Evolutionary conservation across 2,888 invertebrate genomes (phyloP), one percentile per base, ranked within the genome.

Genomic region (Lycophotia porphyrea): DNA sequence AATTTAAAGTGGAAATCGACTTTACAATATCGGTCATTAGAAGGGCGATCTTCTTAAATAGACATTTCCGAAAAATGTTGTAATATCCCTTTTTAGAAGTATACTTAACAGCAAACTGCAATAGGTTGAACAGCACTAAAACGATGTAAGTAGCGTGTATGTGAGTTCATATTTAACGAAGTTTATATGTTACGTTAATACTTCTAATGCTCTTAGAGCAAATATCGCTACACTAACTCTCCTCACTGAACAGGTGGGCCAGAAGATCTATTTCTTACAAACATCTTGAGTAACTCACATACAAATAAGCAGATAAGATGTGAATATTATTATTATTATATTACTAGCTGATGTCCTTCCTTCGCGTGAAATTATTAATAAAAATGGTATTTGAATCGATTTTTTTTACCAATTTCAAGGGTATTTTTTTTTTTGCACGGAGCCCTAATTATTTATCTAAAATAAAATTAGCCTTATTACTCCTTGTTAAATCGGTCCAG

Each of bases 141-240:
- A 24, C 34, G 42, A 24, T 66, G 75, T 85, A 82, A 71, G 86
- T 44, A 71, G 70, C 61, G n/a, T 69, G 60, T 68, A 39, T 39
- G 60, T 65, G 47, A 55, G 71, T 85, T 82, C 69, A 85, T 72
- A 85, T 85, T 69, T 77, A 76, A 85, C 83, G 83, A 72, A 85
- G 69, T 82, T 85, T 66, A 69, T 85, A 85, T 68, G 82, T 82
- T 70, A 85, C 82, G 68, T 82, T 63, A 82, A 76, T 85, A 69
- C 86, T 76, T 66, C 52, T 85, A 85, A 82, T 85, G 77, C 83
- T 82, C 69, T 85, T 72, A 63, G 82, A 85, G 83, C 71, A 82
- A 82, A 85, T 76, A 82, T 85, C 66, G 83, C 82, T 85, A 49
- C 49, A 71, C 55, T 75, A 55, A 64, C 47, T 67, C 36, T 55